Percentiles rank a stretch among this genome's conserved stretches.
Evolutionary conservation across 2,797 vertebrate genomes (phyloP).

Genomic region (Girardinus metallicus): DNA sequence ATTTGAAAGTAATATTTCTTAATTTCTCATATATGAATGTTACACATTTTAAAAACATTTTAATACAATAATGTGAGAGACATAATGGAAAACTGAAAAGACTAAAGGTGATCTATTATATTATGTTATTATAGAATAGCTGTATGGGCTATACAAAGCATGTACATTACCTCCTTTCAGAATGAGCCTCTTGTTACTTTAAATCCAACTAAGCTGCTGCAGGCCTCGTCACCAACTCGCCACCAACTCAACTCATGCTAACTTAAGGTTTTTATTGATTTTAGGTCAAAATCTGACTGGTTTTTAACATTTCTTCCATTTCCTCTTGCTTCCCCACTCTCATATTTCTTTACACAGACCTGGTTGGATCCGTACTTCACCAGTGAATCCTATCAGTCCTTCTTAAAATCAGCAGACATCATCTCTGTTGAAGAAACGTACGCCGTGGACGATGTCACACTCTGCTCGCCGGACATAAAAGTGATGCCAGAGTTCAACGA

Average conservation of each 20-base stretch:
- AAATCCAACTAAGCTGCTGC: too few relatives aligned
- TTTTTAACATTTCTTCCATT: not conserved
- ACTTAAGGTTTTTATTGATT: not conserved
- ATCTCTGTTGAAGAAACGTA: conserved; percentile 51
- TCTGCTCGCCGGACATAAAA: not conserved
- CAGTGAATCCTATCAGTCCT: conserved; percentile 31
- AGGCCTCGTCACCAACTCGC: too few relatives aligned
- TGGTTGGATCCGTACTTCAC: conserved; percentile 52
- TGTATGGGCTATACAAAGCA: too few relatives aligned
- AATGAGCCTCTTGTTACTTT: too few relatives aligned
- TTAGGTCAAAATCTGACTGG: not conserved
- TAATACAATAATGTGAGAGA: not conserved
- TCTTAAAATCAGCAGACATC: conserved; percentile 35
- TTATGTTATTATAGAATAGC: too few relatives aligned
- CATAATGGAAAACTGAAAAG: not conserved
- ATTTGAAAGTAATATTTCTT: not conserved
- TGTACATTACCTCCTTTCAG: too few relatives aligned
- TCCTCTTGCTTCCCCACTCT: not conserved
- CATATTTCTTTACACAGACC: conserved; percentile 7
- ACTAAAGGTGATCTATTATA: not conserved
- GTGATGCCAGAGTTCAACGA: not conserved
- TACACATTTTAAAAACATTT: not conserved
- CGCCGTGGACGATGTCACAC: not conserved
- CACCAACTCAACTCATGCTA: too few relatives aligned
- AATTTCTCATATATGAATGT: not conserved